phyloP scores from a whole-genome alignment of 1,140 invertebrate species.

The Lucilia cuprina region DNA sequence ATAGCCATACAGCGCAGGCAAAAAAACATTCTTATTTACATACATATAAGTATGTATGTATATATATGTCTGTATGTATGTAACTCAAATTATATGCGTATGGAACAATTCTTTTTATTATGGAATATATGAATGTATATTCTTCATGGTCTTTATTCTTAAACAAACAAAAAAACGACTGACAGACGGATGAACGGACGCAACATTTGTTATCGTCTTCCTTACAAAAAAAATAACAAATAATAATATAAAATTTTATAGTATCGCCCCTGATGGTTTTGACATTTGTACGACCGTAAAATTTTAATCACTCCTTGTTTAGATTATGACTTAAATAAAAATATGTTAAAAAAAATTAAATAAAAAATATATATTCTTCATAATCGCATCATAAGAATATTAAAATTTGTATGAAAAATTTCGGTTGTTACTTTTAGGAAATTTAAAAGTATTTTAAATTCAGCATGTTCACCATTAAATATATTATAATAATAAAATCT shows the following conservation, averaged over 20 bases:
- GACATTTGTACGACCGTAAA: constrained; percentile 29
- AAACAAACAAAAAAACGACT: background rate
- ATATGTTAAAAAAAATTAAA: background rate
- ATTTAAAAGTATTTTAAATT: too few relatives aligned
- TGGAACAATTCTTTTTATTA: background rate
- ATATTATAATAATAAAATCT: background rate
- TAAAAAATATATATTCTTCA: background rate
- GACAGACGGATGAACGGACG: background rate
- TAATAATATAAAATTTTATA: background rate
- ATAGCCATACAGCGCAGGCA: too few relatives aligned
- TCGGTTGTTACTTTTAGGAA: too few relatives aligned
- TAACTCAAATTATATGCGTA: background rate
- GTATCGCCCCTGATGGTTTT: background rate
- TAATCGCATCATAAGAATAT: background rate
- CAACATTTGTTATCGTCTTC: background rate
- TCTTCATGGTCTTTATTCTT: too few relatives aligned
- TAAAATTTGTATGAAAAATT: too few relatives aligned
- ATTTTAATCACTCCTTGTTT: constrained; percentile 32
- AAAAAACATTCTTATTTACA: too few relatives aligned
- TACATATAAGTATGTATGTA: background rate
- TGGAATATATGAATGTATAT: too few relatives aligned
- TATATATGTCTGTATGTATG: background rate
- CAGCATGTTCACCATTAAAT: background rate
- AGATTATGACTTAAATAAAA: constrained; percentile 21
- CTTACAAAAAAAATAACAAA: background rate